A percentile compares a stretch with the other conserved stretches of the same genome.
Evolutionary conservation across 2,113 vertebrate genomes (phyloP).

Genomic region (Prochilodus magdalenae): DNA sequence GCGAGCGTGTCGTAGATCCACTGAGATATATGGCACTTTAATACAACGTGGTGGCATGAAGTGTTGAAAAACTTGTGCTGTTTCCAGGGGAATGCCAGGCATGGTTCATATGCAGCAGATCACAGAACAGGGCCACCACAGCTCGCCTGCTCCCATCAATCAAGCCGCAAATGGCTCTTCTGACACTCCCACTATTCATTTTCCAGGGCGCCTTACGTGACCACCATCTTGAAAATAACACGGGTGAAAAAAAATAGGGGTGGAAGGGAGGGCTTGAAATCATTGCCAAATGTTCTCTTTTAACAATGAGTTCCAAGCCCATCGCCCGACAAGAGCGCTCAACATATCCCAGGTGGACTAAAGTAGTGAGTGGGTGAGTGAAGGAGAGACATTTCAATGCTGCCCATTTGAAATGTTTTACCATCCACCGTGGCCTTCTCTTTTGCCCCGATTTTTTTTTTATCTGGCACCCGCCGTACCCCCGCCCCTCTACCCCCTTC

Average conservation of each 20-base stretch:
- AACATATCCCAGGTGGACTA: constrained; percentile 69
- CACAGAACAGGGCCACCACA: constrained; percentile 69
- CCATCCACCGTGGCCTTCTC: constrained; percentile 53
- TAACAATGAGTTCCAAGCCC: constrained; percentile 66
- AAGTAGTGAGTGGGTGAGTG: constrained; percentile 60
- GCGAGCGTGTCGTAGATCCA: constrained; percentile 57
- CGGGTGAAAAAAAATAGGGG: constrained; percentile 44
- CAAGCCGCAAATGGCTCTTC: constrained; percentile 75
- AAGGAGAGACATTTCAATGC: constrained; percentile 67
- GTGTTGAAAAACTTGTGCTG: constrained; percentile 67
- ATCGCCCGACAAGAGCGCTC: constrained; percentile 62
- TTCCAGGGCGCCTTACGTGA: constrained; percentile 71
- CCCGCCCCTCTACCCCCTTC: constrained; percentile 46
- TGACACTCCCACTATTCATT: constrained; percentile 77
- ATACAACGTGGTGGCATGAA: constrained; percentile 60
- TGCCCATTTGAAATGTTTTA: constrained; percentile 67
- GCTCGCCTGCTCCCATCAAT: constrained; percentile 78
- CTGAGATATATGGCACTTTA: constrained; percentile 48
- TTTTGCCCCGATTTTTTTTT: constrained; percentile 57
- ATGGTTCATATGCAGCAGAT: constrained; percentile 68
- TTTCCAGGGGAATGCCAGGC: constrained; percentile 69
- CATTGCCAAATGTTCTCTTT: constrained; percentile 69
- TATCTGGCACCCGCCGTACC: constrained; percentile 49
- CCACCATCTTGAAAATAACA: constrained; percentile 75
- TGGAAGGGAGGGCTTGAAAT: constrained; percentile 58